These are phyloP conservation scores for Labrus mixtus DNA, from an alignment of 2,113 vertebrate species.

Conservation along the genomic window DNA sequence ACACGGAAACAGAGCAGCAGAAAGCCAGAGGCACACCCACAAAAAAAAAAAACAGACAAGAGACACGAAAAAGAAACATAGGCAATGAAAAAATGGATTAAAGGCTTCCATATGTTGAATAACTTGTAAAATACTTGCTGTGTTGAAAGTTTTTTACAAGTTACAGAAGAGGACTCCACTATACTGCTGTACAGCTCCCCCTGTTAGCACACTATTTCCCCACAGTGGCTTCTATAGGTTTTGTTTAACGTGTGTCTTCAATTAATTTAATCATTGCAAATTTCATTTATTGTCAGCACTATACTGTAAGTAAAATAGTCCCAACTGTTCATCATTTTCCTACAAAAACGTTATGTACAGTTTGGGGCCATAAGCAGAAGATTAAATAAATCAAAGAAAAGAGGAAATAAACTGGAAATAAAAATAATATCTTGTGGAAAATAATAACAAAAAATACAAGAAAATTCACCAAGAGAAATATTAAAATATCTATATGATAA, in stretches of 20 bases:
- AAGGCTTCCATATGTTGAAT: slow-evolving; percentile 63
- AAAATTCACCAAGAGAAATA: background rate
- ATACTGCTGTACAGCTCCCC: slow-evolving; percentile 60
- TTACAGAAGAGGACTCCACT: slow-evolving; percentile 3
- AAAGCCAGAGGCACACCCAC: slow-evolving; percentile 11
- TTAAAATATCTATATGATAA: background rate
- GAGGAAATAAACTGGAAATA: too few species aligned
- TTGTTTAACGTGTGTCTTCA: background rate
- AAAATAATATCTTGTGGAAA: too few species aligned
- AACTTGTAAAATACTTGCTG: slow-evolving; percentile 35
- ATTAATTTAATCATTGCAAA: background rate
- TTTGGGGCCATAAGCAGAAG: too few species aligned
- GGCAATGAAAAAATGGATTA: slow-evolving; percentile 50
- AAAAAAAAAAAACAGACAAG: background rate
- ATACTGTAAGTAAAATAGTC: background rate
- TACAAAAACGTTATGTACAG: background rate
- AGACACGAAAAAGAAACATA: slow-evolving; percentile 48
- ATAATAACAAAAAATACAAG: too few species aligned
- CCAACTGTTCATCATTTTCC: background rate
- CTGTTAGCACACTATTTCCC: slow-evolving; percentile 40
- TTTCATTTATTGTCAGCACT: background rate
- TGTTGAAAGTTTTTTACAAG: slow-evolving; percentile 6
- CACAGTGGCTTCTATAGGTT: slow-evolving; percentile 6
- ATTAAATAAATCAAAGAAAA: too few species aligned
- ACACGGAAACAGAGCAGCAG: background rate